A percentile compares a stretch with the other conserved stretches of the same genome.
Conservation (phyloP, 2,113 vertebrate species). For the Platycercus adscitus region DNA sequence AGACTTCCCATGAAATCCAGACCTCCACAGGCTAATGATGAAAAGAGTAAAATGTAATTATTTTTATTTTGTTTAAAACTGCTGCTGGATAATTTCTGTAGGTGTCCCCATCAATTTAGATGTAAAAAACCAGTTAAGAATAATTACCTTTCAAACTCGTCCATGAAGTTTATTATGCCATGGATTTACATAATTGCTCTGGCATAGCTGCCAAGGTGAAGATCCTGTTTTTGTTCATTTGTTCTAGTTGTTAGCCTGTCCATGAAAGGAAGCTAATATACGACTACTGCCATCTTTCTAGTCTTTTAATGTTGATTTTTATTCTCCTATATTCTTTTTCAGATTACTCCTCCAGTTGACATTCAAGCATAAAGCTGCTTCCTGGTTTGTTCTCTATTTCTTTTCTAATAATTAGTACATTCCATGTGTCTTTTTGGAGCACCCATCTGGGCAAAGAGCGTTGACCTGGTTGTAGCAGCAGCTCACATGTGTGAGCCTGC, state of each 20-base stretch:
- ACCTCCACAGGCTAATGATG: neutral
- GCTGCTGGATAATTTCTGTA: neutral
- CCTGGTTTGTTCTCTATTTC: neutral
- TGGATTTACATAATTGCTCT: neutral
- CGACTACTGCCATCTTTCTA: neutral
- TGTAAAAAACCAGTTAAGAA: neutral
- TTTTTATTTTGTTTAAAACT: neutral
- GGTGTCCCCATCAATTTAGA: neutral
- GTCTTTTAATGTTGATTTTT: neutral
- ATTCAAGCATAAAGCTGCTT: neutral
- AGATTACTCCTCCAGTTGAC: neutral
- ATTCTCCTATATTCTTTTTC: neutral
- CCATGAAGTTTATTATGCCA: neutral
- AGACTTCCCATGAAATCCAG: neutral
- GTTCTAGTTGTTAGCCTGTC: neutral
- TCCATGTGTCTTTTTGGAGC: neutral
- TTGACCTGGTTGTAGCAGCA: neutral
- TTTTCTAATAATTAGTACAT: neutral
- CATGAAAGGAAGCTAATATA: neutral
- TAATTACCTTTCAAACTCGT: neutral
- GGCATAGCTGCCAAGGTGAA: neutral
- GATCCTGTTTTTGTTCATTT: neutral
- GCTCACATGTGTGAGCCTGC: rapidly evolving
- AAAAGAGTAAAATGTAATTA: neutral
- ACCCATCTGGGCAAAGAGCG: neutral